Conservation (phyloP, 2,113 vertebrate species). For the Neodon shergylaensis region DNA sequence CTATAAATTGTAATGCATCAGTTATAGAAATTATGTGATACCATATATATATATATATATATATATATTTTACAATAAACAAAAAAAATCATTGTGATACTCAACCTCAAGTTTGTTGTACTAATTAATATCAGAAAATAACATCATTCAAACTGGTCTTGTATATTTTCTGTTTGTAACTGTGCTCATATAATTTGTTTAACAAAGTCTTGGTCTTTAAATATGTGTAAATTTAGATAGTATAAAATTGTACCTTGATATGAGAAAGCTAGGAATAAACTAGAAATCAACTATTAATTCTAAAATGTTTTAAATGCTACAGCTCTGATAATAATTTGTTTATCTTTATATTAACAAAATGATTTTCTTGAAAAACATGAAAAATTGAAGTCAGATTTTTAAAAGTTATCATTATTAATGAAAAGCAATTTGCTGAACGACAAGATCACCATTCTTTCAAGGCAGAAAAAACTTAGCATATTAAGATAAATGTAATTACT, state of each 20-base stretch:
- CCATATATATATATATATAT: background rate
- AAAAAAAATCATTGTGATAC: background rate
- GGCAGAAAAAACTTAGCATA: background rate
- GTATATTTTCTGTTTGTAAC: background rate
- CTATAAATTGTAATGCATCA: background rate
- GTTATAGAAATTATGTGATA: background rate
- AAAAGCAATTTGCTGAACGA: background rate
- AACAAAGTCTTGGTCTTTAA: background rate
- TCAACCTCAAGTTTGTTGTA: background rate
- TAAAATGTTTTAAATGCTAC: background rate
- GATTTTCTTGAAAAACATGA: background rate
- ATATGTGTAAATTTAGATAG: background rate
- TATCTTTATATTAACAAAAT: background rate
- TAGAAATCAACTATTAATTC: background rate
- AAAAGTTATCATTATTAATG: background rate
- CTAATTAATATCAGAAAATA: background rate
- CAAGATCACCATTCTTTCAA: constrained; percentile 27
- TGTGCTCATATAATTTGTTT: background rate
- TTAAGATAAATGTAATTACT: constrained; percentile 26
- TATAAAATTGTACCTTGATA: background rate
- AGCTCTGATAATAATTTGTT: background rate
- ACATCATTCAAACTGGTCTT: background rate
- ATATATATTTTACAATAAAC: background rate
- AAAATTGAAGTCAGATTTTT: background rate
- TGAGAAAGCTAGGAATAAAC: background rate